Evolutionary conservation across 2,113 vertebrate species (phyloP), one percentile per base, ranked within the genome.

Genomic region (Chaetorhynchus papuensis): DNA sequence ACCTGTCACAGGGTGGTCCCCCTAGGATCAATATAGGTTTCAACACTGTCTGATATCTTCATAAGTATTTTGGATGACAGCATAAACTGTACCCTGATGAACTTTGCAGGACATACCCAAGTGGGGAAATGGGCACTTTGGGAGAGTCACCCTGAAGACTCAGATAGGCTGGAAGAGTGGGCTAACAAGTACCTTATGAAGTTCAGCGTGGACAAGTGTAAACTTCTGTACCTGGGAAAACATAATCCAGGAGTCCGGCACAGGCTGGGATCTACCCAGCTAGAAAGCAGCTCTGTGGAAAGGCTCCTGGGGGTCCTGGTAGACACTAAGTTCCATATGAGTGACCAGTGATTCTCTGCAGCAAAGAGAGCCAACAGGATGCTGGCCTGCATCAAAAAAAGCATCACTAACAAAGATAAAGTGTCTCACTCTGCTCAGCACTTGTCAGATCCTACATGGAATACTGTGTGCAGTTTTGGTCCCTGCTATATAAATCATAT

Each of bases 351-450:
- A 35, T 11, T 10, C 47, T n/a, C 42, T 72, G 31, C 44, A 42
- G 31, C 50, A 57, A 56, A 56, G 22, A 35, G 26, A 80, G 17
- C 18, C 35, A 37, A 23, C 27, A 50, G 31, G 6, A 18, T 42
- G 24, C 31, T 23, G 22, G 12, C 10, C 21, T 65, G 27, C 52
- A 50, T 33, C 7, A 13, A 44, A 65, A 57, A 72, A 11, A 6
- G 7, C 10, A 37, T 11, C 12, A 27, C 12, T 18, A 37, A 12
- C 12, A 42, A 27, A 65, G 7, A 44, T 44, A 42, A 37, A 64
- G 6, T 44, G 26, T 50, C 31, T 5, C 24, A 22, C 8, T 53
- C 26, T 35, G 26, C 14, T 33, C 44, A 65, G 59, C 0, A 0
- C 9, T 37, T 72, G 22, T 50, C 66, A 37, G 17, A 15, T 50